Conservation (phyloP, 2,797 vertebrate species). For the Ctenopoma multispine region DNA sequence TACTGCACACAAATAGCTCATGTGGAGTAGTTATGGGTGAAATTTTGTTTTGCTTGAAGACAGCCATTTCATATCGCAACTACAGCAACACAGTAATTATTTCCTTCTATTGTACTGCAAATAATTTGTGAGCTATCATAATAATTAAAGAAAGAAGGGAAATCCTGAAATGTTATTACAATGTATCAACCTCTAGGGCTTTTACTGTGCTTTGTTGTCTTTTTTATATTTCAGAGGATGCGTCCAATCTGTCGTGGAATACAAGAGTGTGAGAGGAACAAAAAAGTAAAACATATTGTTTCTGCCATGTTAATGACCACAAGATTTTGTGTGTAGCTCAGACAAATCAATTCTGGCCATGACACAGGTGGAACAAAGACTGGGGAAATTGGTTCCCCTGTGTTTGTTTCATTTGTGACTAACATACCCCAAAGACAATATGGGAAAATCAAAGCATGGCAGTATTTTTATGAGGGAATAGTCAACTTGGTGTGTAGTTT, state of each 20-base stretch:
- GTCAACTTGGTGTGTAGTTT: constrained; percentile 28
- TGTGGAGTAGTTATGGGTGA: constrained; percentile 13
- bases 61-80: constrained; percentile 8
- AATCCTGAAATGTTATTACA: constrained; percentile 18
- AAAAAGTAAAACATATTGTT: constrained; percentile 15
- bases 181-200: constrained; percentile 10
- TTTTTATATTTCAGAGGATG: constrained; percentile 15
- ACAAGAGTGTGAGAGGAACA: constrained; percentile 1
- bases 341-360: constrained; percentile 17
- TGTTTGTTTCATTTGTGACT: constrained; percentile 18
- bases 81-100: constrained; percentile 7
- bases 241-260: neutral
- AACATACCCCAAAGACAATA: constrained; percentile 13
- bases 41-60: constrained; percentile 25
- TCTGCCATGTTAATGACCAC: constrained; percentile 22
- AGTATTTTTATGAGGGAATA: neutral
- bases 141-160: constrained; percentile 16
- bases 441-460: constrained; percentile 8
- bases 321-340: constrained; percentile 12
- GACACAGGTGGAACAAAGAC: neutral
- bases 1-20: constrained; percentile 37
- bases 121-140: constrained; percentile 14
- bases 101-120: constrained; percentile 15
- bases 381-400: constrained; percentile 15
- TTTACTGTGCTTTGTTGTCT: constrained; percentile 1